Evolutionary conservation across 2,113 vertebrate species (phyloP).

Genomic region (Tenrec ecaudatus): DNA sequence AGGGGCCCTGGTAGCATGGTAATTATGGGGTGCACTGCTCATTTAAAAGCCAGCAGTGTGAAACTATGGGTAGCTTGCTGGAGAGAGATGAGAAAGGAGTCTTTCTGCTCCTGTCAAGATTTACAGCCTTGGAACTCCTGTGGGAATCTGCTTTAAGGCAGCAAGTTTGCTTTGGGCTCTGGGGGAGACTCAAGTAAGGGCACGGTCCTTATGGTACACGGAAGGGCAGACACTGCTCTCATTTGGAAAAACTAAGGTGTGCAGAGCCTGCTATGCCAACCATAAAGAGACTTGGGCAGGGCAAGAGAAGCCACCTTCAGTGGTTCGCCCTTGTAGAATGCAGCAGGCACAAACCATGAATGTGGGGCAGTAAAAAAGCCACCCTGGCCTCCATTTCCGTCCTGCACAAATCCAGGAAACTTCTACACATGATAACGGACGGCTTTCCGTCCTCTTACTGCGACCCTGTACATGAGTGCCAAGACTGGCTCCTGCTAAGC

Average conservation of each 20-base stretch:
- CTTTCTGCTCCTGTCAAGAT: no score
- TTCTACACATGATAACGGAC: no score
- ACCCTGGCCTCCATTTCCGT: rapidly evolving
- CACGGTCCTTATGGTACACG: rapidly evolving
- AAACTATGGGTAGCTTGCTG: no score
- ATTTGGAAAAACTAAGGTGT: not conserved
- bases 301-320: not conserved
- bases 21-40: no score
- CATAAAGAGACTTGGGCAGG: not conserved
- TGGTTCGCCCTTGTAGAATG: not conserved
- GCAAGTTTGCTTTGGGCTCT: not conserved
- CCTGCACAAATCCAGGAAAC: not conserved
- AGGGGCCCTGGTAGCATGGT: no score
- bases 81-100: no score
- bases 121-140: no score
- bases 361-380: not conserved
- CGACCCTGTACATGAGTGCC: not conserved
- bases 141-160: no score
- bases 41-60: no score
- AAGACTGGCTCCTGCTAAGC: not conserved
- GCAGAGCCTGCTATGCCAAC: not conserved
- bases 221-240: not conserved
- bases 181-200: not conserved
- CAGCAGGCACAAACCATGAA: not conserved
- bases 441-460: not conserved